phyloP scores from a whole-genome alignment of 1,140 invertebrate species.

The Saxidomus purpurata region DNA sequence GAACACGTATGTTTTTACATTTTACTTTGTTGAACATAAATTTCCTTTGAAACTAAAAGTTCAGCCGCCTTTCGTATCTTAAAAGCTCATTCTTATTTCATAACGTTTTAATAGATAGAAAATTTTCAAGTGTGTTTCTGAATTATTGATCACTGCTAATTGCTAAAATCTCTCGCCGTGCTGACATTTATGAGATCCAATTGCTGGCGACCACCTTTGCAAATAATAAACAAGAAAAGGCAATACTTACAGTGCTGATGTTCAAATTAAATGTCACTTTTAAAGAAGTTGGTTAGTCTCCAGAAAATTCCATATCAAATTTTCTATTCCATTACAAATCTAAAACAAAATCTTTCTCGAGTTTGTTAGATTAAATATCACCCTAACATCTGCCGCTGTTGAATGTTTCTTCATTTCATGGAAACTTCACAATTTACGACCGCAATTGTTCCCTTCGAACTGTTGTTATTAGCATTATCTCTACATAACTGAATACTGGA shows the following conservation, averaged over 20 bases:
- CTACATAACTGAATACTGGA: not conserved
- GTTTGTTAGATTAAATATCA: not conserved
- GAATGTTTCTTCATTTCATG: not conserved
- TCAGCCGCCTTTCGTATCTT: not conserved
- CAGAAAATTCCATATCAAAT: not conserved
- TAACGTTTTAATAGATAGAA: not conserved
- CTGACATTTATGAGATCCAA: not conserved
- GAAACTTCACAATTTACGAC: not conserved
- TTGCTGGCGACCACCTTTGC: not conserved
- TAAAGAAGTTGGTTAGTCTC: not conserved
- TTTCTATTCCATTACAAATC: not conserved
- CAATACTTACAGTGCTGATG: not conserved
- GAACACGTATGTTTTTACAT: too few relatives aligned
- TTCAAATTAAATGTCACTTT: not conserved
- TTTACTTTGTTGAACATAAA: not conserved
- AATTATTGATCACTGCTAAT: not conserved
- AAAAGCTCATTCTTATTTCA: not conserved
- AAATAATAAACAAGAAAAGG: not conserved
- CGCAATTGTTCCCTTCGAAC: constrained; percentile 4
- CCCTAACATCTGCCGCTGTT: not conserved
- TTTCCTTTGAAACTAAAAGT: not conserved
- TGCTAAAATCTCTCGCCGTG: not conserved
- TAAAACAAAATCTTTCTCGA: not conserved
- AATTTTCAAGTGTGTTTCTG: not conserved
- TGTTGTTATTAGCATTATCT: not conserved